Conservation (phyloP, 2,113 vertebrate genomes). For the Lasiurus cinereus region DNA sequence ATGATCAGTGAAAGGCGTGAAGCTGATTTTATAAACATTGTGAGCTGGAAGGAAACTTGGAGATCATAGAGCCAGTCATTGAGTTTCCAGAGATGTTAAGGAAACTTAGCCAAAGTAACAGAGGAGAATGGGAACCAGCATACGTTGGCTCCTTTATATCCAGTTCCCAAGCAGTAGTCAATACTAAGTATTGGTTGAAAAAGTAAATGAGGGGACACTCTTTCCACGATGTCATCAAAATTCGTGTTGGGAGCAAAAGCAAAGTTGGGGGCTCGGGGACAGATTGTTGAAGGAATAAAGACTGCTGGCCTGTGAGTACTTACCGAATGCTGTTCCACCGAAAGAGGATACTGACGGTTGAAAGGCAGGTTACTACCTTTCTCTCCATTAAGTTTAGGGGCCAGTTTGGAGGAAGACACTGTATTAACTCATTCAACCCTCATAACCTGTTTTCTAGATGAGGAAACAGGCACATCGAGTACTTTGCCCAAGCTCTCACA, state of each 20-base stretch:
- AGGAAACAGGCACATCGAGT: background rate
- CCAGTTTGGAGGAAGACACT: constrained; percentile 18
- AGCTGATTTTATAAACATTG: constrained; percentile 16
- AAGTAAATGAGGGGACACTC: background rate
- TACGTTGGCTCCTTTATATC: background rate
- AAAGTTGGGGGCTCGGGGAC: background rate
- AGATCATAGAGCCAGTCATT: background rate
- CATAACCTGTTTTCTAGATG: constrained; percentile 15
- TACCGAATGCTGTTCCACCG: background rate
- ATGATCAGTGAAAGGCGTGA: background rate
- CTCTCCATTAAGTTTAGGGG: background rate
- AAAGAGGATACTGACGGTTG: constrained; percentile 18
- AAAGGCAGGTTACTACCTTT: background rate
- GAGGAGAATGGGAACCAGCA: background rate
- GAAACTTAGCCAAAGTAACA: background rate
- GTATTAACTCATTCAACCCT: constrained; percentile 5
- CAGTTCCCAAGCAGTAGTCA: constrained; percentile 20
- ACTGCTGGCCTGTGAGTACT: background rate
- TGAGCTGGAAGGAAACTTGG: background rate
- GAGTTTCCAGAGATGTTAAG: background rate
- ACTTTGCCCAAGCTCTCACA: background rate
- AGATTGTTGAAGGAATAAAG: background rate
- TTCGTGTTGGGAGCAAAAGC: constrained; percentile 22
- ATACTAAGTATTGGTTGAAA: constrained; percentile 27
- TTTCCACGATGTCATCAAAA: constrained; percentile 3